A percentile compares a stretch with the other conserved stretches of the same genome.
phyloP scores from a whole-genome alignment of 2,797 vertebrate genomes.

The Ceyx erithaca region DNA sequence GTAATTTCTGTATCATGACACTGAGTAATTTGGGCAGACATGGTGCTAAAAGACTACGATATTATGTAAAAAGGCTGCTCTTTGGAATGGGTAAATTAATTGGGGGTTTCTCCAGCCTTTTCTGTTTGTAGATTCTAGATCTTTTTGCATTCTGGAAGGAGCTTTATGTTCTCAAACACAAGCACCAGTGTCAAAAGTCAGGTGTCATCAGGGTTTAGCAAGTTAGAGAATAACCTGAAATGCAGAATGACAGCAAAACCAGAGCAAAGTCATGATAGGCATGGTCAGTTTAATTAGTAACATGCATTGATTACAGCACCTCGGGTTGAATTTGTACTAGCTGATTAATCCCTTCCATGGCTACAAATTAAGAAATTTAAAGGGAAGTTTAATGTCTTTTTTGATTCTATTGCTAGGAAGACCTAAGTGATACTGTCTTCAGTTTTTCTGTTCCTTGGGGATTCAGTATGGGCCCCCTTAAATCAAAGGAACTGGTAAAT shows the following conservation, averaged over 20 bases:
- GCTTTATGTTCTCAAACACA: neutral
- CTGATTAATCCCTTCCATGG: neutral
- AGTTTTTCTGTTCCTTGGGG: neutral
- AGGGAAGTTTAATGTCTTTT: neutral
- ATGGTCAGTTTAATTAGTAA: neutral
- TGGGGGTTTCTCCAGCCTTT: neutral
- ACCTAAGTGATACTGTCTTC: neutral
- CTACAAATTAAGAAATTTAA: neutral
- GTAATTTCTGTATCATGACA: neutral
- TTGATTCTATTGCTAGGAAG: neutral
- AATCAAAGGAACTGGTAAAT: neutral
- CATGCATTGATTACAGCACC: accelerated
- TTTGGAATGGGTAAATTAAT: neutral
- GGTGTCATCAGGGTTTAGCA: neutral
- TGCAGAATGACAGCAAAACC: accelerated
- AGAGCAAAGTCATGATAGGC: neutral
- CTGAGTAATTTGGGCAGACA: neutral
- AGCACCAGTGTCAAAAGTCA: neutral
- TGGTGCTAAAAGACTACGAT: neutral
- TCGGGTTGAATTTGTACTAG: accelerated
- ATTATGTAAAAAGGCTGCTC: neutral
- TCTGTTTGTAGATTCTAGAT: neutral
- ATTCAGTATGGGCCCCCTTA: neutral
- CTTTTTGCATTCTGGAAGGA: neutral
- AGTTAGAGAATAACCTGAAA: neutral